phyloP scores from a whole-genome alignment of 2,888 invertebrate species.

The Herminia tarsipennalis region DNA sequence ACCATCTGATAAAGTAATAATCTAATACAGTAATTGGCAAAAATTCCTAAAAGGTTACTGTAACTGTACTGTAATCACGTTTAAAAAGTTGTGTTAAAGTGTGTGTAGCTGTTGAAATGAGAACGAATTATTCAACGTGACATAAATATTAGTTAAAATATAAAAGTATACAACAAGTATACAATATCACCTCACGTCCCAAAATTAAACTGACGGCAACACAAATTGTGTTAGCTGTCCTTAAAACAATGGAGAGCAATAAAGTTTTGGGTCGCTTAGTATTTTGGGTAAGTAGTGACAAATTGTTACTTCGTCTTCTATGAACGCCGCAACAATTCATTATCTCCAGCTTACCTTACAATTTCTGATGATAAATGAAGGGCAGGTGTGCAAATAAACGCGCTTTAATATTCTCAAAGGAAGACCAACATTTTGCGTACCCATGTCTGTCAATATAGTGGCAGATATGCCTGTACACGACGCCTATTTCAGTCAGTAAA shows the following conservation, averaged over 20 bases:
- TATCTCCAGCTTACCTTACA: constrained; percentile 16
- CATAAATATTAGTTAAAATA: neutral
- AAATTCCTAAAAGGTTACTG: too few relatives aligned
- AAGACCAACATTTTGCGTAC: neutral
- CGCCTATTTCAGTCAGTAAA: neutral
- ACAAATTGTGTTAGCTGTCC: constrained; percentile 26
- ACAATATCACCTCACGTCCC: constrained; percentile 18
- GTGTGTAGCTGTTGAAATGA: neutral
- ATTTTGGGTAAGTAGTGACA: constrained; percentile 27
- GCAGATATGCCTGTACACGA: neutral
- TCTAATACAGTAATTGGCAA: too few relatives aligned
- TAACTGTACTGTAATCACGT: too few relatives aligned
- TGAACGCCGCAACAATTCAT: constrained; percentile 14
- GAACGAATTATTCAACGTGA: neutral
- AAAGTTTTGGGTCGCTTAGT: constrained; percentile 36
- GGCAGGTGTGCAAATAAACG: constrained; percentile 4
- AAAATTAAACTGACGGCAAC: constrained; percentile 11
- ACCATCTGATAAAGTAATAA: too few relatives aligned
- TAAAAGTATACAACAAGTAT: neutral
- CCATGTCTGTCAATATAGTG: constrained; percentile 1
- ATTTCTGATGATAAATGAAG: constrained; percentile 22
- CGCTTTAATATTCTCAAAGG: constrained; percentile 3
- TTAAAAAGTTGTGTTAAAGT: too few relatives aligned
- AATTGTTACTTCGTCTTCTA: constrained; percentile 25
- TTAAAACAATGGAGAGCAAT: constrained; percentile 22